These are phyloP conservation scores for Agriotes lineatus DNA, from an alignment of 2,888 invertebrate species.

Conservation along the genomic window DNA sequence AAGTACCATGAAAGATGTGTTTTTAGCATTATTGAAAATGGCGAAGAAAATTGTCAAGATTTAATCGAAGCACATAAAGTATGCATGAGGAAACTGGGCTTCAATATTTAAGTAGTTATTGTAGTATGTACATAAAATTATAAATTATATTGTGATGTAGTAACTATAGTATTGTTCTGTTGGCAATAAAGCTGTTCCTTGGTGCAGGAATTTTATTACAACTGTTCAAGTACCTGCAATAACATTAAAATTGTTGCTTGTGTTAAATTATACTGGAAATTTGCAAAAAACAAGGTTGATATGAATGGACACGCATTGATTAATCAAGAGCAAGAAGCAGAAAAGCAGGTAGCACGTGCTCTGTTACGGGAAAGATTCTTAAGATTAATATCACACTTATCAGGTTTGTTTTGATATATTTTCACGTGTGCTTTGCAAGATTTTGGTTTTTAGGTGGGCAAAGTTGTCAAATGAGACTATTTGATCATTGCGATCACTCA, in stretches of 20 bases:
- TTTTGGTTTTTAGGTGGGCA: conserved; percentile 43
- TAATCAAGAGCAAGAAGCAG: background rate
- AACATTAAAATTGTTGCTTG: no score
- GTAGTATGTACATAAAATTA: background rate
- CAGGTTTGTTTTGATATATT: conserved; percentile 52
- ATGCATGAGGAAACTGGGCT: conserved; percentile 96
- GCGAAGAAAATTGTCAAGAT: conserved; percentile 90
- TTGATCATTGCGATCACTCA: conserved; percentile 57
- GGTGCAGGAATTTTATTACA: conserved; percentile 18
- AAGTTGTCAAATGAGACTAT: conserved; percentile 56
- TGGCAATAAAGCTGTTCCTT: conserved; percentile 11
- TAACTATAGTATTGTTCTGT: background rate
- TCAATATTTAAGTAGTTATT: conserved; percentile 81
- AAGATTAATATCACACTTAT: conserved; percentile 56
- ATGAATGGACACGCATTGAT: no score
- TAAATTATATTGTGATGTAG: background rate
- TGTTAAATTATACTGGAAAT: no score
- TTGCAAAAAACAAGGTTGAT: no score
- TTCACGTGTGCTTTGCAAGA: background rate
- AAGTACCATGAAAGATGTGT: no score
- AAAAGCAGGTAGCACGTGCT: conserved; percentile 53
- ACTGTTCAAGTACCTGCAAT: conserved; percentile 7
- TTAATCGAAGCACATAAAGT: conserved; percentile 96
- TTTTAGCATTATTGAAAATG: conserved; percentile 92
- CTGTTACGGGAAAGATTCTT: conserved; percentile 60